A percentile compares a stretch with the other conserved stretches of the same genome.
Evolutionary conservation across 1,140 invertebrate genomes (phyloP).

Genomic region (Eciton burchellii): DNA sequence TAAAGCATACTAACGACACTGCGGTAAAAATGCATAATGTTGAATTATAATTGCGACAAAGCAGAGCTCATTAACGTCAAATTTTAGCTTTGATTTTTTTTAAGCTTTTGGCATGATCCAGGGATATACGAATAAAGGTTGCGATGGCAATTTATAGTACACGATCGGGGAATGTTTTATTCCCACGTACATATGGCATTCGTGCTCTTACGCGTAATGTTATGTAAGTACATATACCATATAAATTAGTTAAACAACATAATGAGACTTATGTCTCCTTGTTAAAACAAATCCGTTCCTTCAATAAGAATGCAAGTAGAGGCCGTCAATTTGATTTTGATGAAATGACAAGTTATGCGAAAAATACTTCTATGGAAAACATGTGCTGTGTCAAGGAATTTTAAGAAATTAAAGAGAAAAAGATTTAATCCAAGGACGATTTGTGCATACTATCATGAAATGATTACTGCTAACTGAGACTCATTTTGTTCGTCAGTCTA

Average conservation of each 20-base stretch:
- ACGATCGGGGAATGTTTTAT: conserved; percentile 14
- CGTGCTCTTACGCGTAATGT: conserved; percentile 44
- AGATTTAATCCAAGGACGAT: conserved; percentile 39
- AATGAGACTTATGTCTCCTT: conserved; percentile 22
- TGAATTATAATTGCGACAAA: conserved; percentile 26
- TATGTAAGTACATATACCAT: conserved; percentile 66
- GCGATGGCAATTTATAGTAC: conserved; percentile 25
- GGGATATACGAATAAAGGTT: conserved; percentile 5
- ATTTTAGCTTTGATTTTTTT: conserved; percentile 49
- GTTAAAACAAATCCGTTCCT: conserved; percentile 58
- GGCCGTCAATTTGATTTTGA: conserved; percentile 14
- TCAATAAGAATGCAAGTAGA: conserved; percentile 43
- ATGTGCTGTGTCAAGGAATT: conserved; percentile 21
- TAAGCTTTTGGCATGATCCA: conserved; percentile 4
- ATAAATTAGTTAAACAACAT: conserved; percentile 66
- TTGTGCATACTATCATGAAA: conserved; percentile 42
- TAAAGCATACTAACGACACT: conserved; percentile 34
- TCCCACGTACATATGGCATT: conserved; percentile 39
- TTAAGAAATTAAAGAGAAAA: conserved; percentile 36
- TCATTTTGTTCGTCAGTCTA: conserved; percentile 40
- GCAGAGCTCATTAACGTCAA: conserved; percentile 20
- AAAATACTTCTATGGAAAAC: conserved; percentile 23
- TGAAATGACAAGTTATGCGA: conserved; percentile 48
- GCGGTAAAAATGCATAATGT: conserved; percentile 27
- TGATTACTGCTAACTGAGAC: conserved; percentile 40